Evolutionary conservation across 2,888 invertebrate genomes (phyloP).

Genomic region (Machimus rusticus): DNA sequence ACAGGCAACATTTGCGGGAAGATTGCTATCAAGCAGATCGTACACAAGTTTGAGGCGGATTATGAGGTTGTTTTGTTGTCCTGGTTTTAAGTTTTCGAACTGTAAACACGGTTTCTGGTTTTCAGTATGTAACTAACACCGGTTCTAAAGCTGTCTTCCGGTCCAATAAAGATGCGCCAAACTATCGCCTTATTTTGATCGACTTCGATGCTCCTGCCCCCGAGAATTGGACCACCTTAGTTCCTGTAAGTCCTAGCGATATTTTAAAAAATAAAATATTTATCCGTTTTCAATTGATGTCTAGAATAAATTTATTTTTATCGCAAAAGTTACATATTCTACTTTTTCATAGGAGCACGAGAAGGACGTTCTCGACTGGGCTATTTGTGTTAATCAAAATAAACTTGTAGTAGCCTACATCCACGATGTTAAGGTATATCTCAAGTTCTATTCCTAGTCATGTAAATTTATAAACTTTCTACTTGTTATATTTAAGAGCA

Average conservation of each 20-base stretch:
- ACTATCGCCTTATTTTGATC: constrained; percentile 86
- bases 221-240: constrained; percentile 82
- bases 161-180: constrained; percentile 93
- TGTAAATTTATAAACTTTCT: neutral
- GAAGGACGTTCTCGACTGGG: constrained; percentile 91
- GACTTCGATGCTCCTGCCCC: constrained; percentile 76
- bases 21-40: constrained; percentile 78
- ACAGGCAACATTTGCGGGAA: constrained; percentile 70
- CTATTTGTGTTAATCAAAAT: constrained; percentile 81
- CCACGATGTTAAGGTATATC: constrained; percentile 88
- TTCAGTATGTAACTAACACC: constrained; percentile 88
- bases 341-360: constrained; percentile 70
- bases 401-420: constrained; percentile 89
- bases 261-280: neutral
- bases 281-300: too few relatives aligned
- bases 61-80: constrained; percentile 76
- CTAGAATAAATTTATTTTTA: neutral
- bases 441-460: neutral
- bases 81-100: neutral
- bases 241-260: constrained; percentile 66
- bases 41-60: constrained; percentile 90
- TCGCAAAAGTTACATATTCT: neutral
- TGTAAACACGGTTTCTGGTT: neutral
- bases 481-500: constrained; percentile 68
- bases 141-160: constrained; percentile 83